Percentiles rank a stretch among this genome's conserved stretches.
Conservation (phyloP, 2,888 invertebrate genomes). For the Unio delphinus region DNA sequence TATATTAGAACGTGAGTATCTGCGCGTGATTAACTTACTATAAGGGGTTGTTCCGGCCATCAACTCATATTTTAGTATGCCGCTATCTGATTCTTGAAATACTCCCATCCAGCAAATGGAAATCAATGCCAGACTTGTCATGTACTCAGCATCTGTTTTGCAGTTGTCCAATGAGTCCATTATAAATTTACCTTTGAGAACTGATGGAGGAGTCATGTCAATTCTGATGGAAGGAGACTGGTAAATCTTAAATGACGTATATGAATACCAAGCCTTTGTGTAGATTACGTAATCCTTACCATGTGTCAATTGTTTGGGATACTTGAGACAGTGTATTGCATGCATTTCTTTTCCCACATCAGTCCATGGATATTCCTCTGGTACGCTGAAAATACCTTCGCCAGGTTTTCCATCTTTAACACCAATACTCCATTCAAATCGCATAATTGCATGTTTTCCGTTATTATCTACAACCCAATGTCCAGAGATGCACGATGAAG, state of each 20-base stretch:
- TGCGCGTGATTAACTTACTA: slow-evolving; percentile 12
- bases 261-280: slow-evolving; percentile 33
- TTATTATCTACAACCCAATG: slow-evolving; percentile 10
- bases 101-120: slow-evolving; percentile 28
- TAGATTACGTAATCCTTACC: slow-evolving; percentile 26
- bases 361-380: slow-evolving; percentile 29
- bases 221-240: slow-evolving; percentile 19
- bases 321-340: slow-evolving; percentile 18
- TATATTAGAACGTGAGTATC: not conserved
- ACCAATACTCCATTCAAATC: slow-evolving; percentile 44
- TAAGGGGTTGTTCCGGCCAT: slow-evolving; percentile 28
- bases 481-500: slow-evolving; percentile 18
- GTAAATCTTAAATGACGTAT: slow-evolving; percentile 12
- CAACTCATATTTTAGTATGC: slow-evolving; percentile 17
- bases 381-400: slow-evolving; percentile 28
- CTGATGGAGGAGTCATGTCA: slow-evolving; percentile 31
- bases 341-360: slow-evolving; percentile 24
- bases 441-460: slow-evolving; percentile 2
- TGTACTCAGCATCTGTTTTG: slow-evolving; percentile 20
- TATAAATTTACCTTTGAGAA: slow-evolving; percentile 18
- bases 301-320: slow-evolving; percentile 9
- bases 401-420: slow-evolving; percentile 20
- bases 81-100: slow-evolving; percentile 27
- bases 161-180: slow-evolving; percentile 24
- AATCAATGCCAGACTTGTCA: slow-evolving; percentile 7